Base-by-base conservation (phyloP, 1,140 invertebrate species). In the Triops longicaudatus region DNA sequence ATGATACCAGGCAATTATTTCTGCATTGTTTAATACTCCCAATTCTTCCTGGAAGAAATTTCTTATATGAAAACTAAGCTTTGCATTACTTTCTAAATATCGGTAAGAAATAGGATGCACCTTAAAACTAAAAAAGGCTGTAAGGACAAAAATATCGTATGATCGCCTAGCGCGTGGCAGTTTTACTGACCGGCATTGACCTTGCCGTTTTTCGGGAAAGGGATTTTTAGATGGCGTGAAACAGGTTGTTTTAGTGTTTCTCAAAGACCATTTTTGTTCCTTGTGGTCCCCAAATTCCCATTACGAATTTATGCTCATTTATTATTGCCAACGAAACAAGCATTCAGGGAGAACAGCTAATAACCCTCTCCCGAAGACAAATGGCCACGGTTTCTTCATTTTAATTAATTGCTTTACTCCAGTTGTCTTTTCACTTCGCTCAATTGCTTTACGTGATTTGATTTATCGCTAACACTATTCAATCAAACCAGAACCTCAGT, bases 271-370 rank as follows among this genome's bases (percentile, higher is more conserved):
- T 63, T 63, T 63, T 63, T 63, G n/a, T 63, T 63, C 14, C 50
- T 6, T 63, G 10, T 9, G 12, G 17, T 22, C 50, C 50, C n/a
- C 50, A 63, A n/a, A 63, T 63, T 63, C 50, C 14, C 50, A 22
- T 63, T 63, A 63, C 50, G 50, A 63, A 14, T 63, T 63, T 63
- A 63, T 63, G 50, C 50, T 63, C 50, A 14, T 63, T 14, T 63
- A 63, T 63, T 63, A 63, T 63, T 63, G 50, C 50, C 50, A 63
- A 22, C 5, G 22, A 5, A 63, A 63, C 50, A 63, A 63, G 50
- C 50, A 22, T 63, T 63, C 22, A 22, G 50, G 50, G 50, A 63
- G 31, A 63, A 17, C 17, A 12, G 50, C 50, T 63, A 63, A 63
- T 63, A 63, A 63, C 50, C 50, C 50, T 17, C 22, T 17, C n/a